Percentiles rank a stretch among this genome's conserved stretches.
Evolutionary conservation across 2,797 vertebrate genomes (phyloP).

Genomic region (Enoplosus armatus): DNA sequence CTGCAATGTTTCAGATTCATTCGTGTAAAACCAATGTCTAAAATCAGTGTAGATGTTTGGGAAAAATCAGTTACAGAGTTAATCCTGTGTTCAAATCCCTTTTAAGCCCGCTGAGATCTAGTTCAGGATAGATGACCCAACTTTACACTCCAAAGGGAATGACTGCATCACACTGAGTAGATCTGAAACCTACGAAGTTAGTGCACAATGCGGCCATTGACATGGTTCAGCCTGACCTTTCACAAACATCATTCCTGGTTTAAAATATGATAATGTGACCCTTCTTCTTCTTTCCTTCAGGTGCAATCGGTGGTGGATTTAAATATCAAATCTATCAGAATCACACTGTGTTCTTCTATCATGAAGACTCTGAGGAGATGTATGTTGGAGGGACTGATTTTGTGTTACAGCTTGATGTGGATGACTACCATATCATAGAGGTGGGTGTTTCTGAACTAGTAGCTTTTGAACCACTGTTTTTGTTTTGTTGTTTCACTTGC

Average conservation of each 20-base stretch:
- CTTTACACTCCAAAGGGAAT: background rate
- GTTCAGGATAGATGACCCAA: background rate
- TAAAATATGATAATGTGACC: background rate
- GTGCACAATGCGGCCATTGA: background rate
- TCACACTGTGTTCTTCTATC: slow-evolving; percentile 73
- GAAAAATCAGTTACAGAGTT: background rate
- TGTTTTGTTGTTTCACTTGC: background rate
- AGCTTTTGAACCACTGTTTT: background rate
- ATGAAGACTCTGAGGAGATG: slow-evolving; percentile 63
- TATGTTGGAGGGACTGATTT: slow-evolving; percentile 76
- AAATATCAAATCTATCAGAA: slow-evolving; percentile 58
- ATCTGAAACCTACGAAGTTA: background rate
- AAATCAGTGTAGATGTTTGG: background rate
- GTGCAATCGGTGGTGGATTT: slow-evolving; percentile 12
- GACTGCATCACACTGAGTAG: background rate
- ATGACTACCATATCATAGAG: slow-evolving; percentile 57
- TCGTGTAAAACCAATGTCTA: background rate
- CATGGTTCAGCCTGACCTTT: background rate
- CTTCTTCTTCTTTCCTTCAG: slow-evolving; percentile 30
- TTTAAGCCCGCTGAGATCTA: background rate
- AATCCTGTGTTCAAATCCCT: slow-evolving; percentile 14
- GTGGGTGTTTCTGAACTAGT: slow-evolving; percentile 59
- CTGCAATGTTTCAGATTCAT: background rate
- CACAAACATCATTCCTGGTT: background rate
- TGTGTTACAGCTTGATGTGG: slow-evolving; percentile 70